These are phyloP conservation scores for Rhopalosiphum nymphaeae DNA, from an alignment of 2,888 invertebrate species.

Conservation along the genomic window DNA sequence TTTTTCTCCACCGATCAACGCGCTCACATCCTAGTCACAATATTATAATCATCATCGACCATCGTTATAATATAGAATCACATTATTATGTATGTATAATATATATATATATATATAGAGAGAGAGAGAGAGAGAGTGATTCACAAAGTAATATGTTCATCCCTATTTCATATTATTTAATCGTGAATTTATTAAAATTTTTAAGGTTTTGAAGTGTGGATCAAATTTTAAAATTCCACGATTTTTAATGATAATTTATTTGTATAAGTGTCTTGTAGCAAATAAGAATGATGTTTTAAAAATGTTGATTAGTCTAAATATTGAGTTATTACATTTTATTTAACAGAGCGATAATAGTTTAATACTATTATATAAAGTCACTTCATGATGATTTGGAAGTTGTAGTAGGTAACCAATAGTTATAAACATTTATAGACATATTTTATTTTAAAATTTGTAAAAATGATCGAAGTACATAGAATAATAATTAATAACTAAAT, in stretches of 20 bases:
- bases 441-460: background rate
- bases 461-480: background rate
- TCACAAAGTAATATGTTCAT: background rate
- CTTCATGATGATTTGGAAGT: background rate
- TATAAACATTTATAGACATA: background rate
- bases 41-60: background rate
- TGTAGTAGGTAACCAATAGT: background rate
- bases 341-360: background rate
- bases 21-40: background rate
- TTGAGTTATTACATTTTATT: background rate
- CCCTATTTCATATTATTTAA: background rate
- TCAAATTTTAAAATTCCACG: background rate
- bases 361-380: background rate
- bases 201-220: background rate
- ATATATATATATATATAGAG: background rate
- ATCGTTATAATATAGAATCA: background rate
- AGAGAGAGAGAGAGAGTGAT: no score
- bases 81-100: background rate
- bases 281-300: background rate
- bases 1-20: background rate
- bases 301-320: background rate
- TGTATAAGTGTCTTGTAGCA: background rate
- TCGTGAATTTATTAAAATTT: background rate
- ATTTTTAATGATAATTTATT: background rate
- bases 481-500: background rate